A percentile compares a stretch with the other conserved stretches of the same genome.
Conservation (phyloP, 2,888 invertebrate genomes). For the Nymphalis urticae region DNA sequence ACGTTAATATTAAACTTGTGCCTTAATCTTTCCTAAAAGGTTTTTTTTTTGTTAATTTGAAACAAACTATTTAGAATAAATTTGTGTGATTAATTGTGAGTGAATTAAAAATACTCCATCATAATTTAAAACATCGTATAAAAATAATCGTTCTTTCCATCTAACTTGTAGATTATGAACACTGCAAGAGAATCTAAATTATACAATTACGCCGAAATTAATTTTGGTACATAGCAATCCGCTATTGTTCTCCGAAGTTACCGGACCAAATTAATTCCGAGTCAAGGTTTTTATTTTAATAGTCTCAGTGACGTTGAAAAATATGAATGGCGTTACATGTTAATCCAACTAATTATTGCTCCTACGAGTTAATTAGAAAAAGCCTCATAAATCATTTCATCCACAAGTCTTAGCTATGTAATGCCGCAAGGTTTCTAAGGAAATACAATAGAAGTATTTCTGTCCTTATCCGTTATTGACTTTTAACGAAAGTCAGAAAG, state of each 20-base stretch:
- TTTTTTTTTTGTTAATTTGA: neutral
- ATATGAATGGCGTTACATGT: constrained; percentile 65
- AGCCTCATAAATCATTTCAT: constrained; percentile 70
- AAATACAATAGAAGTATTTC: constrained; percentile 62
- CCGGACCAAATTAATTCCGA: constrained; percentile 52
- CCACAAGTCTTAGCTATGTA: constrained; percentile 60
- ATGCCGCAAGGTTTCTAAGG: constrained; percentile 66
- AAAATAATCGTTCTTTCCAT: constrained; percentile 18
- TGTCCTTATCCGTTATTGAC: constrained; percentile 59
- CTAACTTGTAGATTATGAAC: constrained; percentile 18
- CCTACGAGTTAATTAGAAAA: constrained; percentile 73
- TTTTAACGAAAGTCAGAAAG: constrained; percentile 53
- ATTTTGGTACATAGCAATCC: constrained; percentile 20
- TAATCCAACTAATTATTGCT: constrained; percentile 74
- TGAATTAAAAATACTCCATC: neutral
- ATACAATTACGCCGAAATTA: constrained; percentile 26
- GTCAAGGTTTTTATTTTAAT: constrained; percentile 60
- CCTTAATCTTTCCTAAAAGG: constrained; percentile 7
- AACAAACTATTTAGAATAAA: neutral
- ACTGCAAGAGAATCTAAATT: constrained; percentile 22
- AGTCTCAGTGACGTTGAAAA: constrained; percentile 61
- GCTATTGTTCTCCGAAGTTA: constrained; percentile 46
- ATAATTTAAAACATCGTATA: constrained; percentile 3
- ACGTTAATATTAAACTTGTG: constrained; percentile 27
- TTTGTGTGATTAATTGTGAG: neutral